Evolutionary conservation across 2,797 vertebrate genomes (phyloP).

Genomic region (Crypturellus tataupa): DNA sequence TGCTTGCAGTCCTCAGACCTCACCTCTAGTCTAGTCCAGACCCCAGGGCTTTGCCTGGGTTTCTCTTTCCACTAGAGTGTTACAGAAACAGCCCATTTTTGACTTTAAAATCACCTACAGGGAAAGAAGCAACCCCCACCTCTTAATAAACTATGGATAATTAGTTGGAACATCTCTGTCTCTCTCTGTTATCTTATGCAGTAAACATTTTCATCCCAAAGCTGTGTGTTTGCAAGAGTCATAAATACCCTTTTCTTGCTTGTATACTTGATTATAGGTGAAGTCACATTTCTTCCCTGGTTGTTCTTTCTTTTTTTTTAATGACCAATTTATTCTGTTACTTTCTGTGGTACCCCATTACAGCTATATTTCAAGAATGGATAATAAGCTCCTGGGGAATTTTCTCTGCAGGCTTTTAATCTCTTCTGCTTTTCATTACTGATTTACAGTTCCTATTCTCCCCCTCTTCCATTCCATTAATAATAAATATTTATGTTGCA

Average conservation of each 20-base stretch:
- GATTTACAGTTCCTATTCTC: neutral
- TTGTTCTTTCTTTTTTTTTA: neutral
- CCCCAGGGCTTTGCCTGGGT: neutral
- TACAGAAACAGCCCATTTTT: neutral
- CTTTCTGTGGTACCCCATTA: neutral
- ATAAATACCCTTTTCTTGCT: neutral
- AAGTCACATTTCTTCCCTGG: neutral
- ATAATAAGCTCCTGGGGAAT: neutral
- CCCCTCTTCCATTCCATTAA: neutral
- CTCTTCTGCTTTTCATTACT: slow-evolving; percentile 21
- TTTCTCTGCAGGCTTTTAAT: slow-evolving; percentile 3
- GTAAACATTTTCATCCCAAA: neutral
- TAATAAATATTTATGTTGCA: slow-evolving; percentile 26
- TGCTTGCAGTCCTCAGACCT: neutral
- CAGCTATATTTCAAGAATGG: neutral
- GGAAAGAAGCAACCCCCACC: neutral
- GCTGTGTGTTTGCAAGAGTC: neutral
- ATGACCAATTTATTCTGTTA: neutral
- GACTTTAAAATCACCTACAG: neutral
- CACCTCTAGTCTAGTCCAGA: neutral
- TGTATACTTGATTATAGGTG: neutral
- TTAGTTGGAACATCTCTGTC: neutral
- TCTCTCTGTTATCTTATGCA: neutral
- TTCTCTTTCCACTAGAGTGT: neutral
- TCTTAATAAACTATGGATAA: neutral